A percentile compares a stretch with the other conserved stretches of the same genome.
Conservation (phyloP, 1,140 invertebrate species). For the Centruroides vittatus region DNA sequence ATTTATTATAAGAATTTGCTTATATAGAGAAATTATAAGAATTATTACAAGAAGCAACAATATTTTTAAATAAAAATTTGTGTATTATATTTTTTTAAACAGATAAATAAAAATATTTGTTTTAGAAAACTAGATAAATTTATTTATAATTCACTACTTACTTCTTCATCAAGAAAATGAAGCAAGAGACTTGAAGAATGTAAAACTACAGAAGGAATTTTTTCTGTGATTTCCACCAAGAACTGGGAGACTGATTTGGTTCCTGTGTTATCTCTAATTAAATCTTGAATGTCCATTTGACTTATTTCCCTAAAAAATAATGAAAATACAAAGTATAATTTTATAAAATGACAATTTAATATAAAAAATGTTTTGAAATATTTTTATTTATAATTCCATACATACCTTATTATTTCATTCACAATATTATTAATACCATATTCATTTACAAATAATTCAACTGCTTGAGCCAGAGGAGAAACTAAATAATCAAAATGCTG, state of each 20-base stretch:
- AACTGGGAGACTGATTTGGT: background rate
- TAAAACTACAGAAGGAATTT: background rate
- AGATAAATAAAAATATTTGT: too few species aligned
- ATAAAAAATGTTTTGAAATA: too few species aligned
- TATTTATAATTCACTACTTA: background rate
- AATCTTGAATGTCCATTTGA: slow-evolving; percentile 1
- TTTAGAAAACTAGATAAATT: too few species aligned
- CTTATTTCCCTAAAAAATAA: slow-evolving; percentile 2
- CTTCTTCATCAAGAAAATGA: slow-evolving; percentile 1
- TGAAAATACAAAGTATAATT: background rate
- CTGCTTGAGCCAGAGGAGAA: background rate
- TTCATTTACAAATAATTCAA: background rate
- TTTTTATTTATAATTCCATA: too few species aligned
- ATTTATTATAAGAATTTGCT: too few species aligned
- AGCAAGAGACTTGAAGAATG: slow-evolving; percentile 1
- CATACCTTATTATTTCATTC: slow-evolving; percentile 1
- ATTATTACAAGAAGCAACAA: too few species aligned
- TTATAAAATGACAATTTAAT: background rate
- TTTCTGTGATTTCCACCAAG: slow-evolving; percentile 1
- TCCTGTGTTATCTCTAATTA: background rate
- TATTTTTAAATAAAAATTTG: too few species aligned
- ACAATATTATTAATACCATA: background rate
- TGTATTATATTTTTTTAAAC: too few species aligned
- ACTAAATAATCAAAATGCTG: slow-evolving; percentile 2
- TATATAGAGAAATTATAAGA: too few species aligned